These are phyloP conservation scores for Hyles euphorbiae DNA, from an alignment of 1,140 invertebrate genomes.

Conservation along the genomic window DNA sequence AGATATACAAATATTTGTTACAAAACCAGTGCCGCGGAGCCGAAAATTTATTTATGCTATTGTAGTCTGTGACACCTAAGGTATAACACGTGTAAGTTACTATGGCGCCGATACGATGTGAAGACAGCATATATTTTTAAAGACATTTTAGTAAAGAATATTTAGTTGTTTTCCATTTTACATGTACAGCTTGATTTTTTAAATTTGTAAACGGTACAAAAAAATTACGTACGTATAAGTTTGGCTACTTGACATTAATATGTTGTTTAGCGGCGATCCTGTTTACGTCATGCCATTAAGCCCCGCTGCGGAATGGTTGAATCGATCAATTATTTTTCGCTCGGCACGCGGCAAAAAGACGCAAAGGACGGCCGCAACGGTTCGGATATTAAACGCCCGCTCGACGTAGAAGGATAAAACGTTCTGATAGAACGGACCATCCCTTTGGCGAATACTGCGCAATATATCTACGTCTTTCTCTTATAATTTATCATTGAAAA, in stretches of 20 bases:
- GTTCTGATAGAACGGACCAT: conserved; percentile 32
- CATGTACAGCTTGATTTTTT: too few species aligned
- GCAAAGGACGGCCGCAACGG: conserved; percentile 29
- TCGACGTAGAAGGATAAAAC: conserved; percentile 56
- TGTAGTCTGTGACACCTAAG: too few species aligned
- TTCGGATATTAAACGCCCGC: conserved; percentile 64
- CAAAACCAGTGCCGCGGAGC: too few species aligned
- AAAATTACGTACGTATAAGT: too few species aligned
- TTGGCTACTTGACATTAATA: neutral
- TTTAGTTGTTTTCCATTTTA: too few species aligned
- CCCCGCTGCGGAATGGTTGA: conserved; percentile 29
- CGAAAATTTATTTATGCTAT: too few species aligned
- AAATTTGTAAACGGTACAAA: too few species aligned
- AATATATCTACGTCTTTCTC: conserved; percentile 57
- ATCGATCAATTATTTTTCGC: conserved; percentile 69
- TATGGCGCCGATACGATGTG: too few species aligned
- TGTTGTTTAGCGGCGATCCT: conserved; percentile 10
- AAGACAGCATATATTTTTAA: too few species aligned
- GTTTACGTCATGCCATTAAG: conserved; percentile 55
- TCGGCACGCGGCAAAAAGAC: conserved; percentile 56
- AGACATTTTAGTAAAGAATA: too few species aligned
- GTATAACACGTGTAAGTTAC: too few species aligned
- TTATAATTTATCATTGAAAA: conserved; percentile 22
- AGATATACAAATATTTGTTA: too few species aligned
- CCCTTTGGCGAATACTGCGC: conserved; percentile 55